These are phyloP conservation scores for Tetragonula carbonaria DNA, from an alignment of 2,888 invertebrate species.

Conservation along the genomic window DNA sequence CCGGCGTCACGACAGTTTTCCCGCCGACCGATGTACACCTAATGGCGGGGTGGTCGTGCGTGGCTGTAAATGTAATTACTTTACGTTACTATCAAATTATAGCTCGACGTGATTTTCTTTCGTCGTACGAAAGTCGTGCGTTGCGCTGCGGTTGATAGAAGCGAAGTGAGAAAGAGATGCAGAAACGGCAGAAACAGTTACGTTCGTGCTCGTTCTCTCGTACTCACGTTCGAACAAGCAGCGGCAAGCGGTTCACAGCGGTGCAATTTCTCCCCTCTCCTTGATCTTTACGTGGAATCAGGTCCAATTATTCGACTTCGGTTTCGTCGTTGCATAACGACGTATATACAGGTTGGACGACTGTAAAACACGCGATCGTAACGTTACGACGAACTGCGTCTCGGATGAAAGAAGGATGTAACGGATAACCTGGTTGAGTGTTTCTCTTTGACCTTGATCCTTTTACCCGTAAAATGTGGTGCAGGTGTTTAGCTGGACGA, in stretches of 20 bases:
- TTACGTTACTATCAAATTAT: neutral
- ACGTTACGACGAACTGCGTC: conserved; percentile 19
- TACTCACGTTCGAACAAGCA: conserved; percentile 4
- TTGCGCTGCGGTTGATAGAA: neutral
- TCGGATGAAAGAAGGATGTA: conserved; percentile 11
- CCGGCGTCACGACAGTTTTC: conserved; percentile 65
- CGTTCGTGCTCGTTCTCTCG: neutral
- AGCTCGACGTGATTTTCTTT: conserved; percentile 9
- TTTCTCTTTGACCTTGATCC: conserved; percentile 46
- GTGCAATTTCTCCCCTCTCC: conserved; percentile 26
- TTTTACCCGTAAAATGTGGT: conserved; percentile 57
- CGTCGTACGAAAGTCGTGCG: neutral
- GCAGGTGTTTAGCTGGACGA: conserved; percentile 67
- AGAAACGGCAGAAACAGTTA: conserved; percentile 8
- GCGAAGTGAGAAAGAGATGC: neutral
- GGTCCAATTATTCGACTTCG: conserved; percentile 1
- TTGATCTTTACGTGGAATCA: neutral
- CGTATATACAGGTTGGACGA: no score
- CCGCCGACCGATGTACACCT: neutral
- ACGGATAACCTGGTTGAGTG: conserved; percentile 16
- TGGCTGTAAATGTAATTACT: conserved; percentile 33
- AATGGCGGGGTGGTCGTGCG: neutral
- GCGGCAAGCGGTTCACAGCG: neutral
- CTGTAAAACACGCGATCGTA: conserved; percentile 28
- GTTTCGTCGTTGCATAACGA: conserved; percentile 14